Conservation (phyloP, 2,888 invertebrate species). For the Ophion slaviceki region DNA sequence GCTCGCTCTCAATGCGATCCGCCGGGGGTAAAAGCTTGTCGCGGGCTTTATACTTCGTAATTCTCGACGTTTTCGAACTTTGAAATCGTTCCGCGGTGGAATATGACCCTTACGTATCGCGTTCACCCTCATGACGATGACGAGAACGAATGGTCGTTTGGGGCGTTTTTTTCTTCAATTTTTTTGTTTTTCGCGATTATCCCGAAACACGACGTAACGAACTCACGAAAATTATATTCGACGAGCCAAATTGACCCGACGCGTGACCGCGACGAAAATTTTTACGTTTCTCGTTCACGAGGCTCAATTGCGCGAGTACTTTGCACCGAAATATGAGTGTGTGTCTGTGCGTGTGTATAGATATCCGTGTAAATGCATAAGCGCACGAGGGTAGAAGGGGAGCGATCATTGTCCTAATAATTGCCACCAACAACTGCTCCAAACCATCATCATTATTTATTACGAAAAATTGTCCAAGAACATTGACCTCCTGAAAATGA, state of each 20-base stretch:
- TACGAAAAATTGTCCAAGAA: slow-evolving; percentile 51
- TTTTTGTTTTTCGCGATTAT: slow-evolving; percentile 23
- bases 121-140: slow-evolving; percentile 5
- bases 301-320: slow-evolving; percentile 53
- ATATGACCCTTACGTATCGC: slow-evolving; percentile 5
- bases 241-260: slow-evolving; percentile 58
- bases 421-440: slow-evolving; percentile 51
- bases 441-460: slow-evolving; percentile 54
- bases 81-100: background rate
- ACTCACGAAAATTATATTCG: slow-evolving; percentile 59
- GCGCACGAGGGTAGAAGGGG: slow-evolving; percentile 15
- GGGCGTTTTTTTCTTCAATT: background rate
- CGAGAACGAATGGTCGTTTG: background rate
- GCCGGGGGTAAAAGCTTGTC: too few relatives aligned
- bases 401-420: slow-evolving; percentile 54
- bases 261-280: slow-evolving; percentile 55
- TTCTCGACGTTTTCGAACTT: background rate
- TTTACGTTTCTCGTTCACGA: slow-evolving; percentile 57
- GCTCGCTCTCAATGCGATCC: too few relatives aligned
- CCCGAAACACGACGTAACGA: slow-evolving; percentile 45
- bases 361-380: background rate
- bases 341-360: background rate
- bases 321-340: slow-evolving; percentile 7
- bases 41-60: slow-evolving; percentile 22
- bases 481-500: slow-evolving; percentile 47